Conservation (phyloP, 1,140 invertebrate genomes). For the Linepithema humile region DNA sequence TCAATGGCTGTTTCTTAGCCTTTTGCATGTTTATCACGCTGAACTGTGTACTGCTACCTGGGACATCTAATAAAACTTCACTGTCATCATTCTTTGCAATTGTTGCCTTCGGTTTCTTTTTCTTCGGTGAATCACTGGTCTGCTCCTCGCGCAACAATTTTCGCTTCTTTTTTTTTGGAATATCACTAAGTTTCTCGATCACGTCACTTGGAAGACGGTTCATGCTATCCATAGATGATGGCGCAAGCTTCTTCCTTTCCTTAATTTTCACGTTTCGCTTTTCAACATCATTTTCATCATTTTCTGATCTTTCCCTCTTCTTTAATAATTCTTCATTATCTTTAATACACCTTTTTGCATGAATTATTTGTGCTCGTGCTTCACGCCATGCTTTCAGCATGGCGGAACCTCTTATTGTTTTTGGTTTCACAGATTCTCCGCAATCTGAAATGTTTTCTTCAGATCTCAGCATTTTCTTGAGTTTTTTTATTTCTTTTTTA, state of each 20-base stretch:
- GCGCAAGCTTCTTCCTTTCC: background rate
- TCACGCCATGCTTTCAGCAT: too few relatives aligned
- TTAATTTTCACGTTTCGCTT: background rate
- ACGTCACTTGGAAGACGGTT: constrained; percentile 70
- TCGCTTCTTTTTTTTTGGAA: constrained; percentile 55
- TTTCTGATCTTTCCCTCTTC: constrained; percentile 30
- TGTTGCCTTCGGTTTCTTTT: background rate
- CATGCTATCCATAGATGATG: background rate
- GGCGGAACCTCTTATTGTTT: too few relatives aligned
- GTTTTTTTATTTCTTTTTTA: too few relatives aligned
- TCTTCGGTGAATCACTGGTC: constrained; percentile 54
- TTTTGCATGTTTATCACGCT: constrained; percentile 66
- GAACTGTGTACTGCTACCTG: constrained; percentile 73
- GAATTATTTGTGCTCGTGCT: too few relatives aligned
- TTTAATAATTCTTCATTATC: constrained; percentile 30
- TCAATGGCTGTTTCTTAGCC: constrained; percentile 37
- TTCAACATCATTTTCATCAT: background rate
- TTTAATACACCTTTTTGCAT: constrained; percentile 21
- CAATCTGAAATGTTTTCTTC: too few relatives aligned
- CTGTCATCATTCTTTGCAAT: constrained; percentile 5
- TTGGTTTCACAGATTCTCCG: too few relatives aligned
- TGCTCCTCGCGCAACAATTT: constrained; percentile 42
- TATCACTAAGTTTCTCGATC: constrained; percentile 67
- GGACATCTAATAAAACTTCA: constrained; percentile 40
- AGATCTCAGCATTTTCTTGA: too few relatives aligned